Evolutionary conservation across 1,140 invertebrate species (phyloP).

Genomic region (Neotoxoptera formosana): DNA sequence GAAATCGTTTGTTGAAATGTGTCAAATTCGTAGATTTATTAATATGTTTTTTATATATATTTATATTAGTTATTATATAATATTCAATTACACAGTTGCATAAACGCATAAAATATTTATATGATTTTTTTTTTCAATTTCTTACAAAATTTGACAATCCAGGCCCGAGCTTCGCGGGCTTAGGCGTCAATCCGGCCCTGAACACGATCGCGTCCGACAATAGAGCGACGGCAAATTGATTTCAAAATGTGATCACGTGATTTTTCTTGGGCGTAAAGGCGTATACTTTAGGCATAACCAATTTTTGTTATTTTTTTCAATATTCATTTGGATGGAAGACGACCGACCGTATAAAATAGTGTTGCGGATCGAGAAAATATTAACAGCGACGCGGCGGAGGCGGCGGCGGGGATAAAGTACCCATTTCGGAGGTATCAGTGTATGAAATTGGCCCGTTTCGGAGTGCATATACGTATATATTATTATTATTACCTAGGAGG

Average conservation of each 20-base stretch:
- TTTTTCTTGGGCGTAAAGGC: no score
- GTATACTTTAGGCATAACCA: background rate
- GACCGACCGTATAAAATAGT: slow-evolving; percentile 15
- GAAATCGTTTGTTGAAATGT: no score
- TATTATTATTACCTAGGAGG: no score
- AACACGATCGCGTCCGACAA: background rate
- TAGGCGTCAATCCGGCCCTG: no score
- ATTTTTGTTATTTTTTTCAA: background rate
- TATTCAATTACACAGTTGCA: no score
- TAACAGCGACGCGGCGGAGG: background rate
- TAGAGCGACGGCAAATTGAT: background rate
- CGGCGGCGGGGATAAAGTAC: background rate
- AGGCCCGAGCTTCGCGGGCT: no score
- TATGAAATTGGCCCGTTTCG: background rate
- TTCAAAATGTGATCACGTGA: background rate
- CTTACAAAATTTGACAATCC: no score
- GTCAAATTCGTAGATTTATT: no score
- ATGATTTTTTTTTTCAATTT: no score
- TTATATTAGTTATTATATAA: no score
- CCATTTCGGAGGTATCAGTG: slow-evolving; percentile 1
- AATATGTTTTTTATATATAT: no score
- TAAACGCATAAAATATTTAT: no score
- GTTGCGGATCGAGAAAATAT: background rate
- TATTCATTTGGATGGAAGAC: slow-evolving; percentile 4
- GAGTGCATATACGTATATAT: background rate